A percentile compares a stretch with the other conserved stretches of the same genome.
Conservation (phyloP, 2,113 vertebrate genomes). For the Clarias batrachus region DNA sequence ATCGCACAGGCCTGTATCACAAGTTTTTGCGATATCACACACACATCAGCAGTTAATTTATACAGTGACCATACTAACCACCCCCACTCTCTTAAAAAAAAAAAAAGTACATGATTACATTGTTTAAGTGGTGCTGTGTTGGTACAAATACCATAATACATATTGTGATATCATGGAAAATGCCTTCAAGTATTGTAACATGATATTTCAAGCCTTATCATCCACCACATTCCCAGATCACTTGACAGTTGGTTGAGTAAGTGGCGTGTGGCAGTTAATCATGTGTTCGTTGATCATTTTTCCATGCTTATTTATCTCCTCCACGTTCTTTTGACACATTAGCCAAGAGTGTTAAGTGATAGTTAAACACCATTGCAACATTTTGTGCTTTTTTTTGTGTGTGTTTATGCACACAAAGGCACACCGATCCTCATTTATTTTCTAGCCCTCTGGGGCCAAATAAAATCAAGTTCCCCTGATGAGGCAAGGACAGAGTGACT, state of each 20-base stretch:
- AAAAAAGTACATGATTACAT: background rate
- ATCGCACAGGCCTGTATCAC: background rate
- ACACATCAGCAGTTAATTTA: background rate
- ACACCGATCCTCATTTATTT: slow-evolving; percentile 12
- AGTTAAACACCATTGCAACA: background rate
- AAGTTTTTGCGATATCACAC: background rate
- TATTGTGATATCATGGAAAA: slow-evolving; percentile 1
- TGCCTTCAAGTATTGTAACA: background rate
- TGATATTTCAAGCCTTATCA: background rate
- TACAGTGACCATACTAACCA: background rate
- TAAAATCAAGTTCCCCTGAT: slow-evolving; percentile 35
- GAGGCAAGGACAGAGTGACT: slow-evolving; percentile 37
- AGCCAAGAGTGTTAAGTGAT: background rate
- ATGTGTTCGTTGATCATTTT: background rate
- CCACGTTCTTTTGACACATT: background rate
- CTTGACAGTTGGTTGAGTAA: background rate
- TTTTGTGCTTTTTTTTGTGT: background rate
- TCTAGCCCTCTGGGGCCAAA: slow-evolving; percentile 24
- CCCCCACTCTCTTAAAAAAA: too few species aligned
- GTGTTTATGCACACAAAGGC: background rate
- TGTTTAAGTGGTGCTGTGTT: background rate
- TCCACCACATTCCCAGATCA: background rate
- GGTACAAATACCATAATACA: background rate
- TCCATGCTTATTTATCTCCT: background rate
- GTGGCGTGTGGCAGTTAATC: background rate